A percentile compares a stretch with the other conserved stretches of the same genome.
These are phyloP conservation scores for Cherax quadricarinatus DNA, from an alignment of 1,140 invertebrate genomes.

Conservation along the genomic window DNA sequence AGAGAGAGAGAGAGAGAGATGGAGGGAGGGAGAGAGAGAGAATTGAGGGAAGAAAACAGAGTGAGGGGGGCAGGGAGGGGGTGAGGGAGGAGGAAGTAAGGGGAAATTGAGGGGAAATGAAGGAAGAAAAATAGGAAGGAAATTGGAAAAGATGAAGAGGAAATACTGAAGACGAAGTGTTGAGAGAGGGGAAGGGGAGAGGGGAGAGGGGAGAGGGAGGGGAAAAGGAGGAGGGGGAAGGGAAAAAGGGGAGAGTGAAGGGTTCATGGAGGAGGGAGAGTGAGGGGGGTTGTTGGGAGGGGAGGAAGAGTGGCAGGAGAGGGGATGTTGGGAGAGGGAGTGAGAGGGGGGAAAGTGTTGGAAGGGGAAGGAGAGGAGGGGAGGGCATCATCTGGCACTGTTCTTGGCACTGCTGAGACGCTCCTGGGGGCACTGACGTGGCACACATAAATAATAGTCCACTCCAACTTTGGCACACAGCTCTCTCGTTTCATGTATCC, in stretches of 20 bases:
- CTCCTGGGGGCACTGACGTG: neutral
- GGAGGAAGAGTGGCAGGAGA: no score
- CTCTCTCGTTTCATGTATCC: neutral
- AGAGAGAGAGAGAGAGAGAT: no score
- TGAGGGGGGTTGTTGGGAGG: no score
- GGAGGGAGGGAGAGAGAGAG: no score
- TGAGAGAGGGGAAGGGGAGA: neutral
- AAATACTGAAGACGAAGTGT: neutral
- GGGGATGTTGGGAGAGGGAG: no score
- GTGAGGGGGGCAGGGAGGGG: neutral
- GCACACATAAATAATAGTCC: neutral
- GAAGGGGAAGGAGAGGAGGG: neutral
- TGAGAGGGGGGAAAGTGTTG: neutral
- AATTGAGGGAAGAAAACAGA: neutral
- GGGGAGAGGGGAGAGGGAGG: no score
- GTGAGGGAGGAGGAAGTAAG: no score
- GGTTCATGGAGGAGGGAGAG: no score
- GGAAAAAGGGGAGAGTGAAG: no score
- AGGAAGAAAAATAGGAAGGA: no score
- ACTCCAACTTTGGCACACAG: neutral
- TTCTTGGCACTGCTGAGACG: neutral
- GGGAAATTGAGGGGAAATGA: no score
- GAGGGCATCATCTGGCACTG: neutral
- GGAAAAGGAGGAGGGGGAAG: no score
- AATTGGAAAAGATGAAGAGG: neutral